phyloP scores from a whole-genome alignment of 2,797 vertebrate species.

The Mormyrops boulengeri region DNA sequence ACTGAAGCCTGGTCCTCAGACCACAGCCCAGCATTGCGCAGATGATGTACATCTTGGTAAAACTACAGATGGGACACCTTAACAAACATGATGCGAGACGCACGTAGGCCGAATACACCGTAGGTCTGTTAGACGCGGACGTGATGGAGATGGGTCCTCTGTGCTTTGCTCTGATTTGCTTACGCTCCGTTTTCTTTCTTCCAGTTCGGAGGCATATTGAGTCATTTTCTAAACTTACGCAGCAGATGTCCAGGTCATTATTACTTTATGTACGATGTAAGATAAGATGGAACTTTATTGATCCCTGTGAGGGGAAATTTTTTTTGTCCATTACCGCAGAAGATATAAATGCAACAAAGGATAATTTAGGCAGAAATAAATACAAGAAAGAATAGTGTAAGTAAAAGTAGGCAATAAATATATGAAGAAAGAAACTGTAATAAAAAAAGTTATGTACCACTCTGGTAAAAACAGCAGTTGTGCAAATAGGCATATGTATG shows the following conservation, averaged over 20 bases:
- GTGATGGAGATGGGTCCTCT: neutral
- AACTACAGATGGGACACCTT: neutral
- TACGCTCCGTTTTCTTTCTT: neutral
- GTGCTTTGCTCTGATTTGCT: neutral
- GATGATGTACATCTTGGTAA: neutral
- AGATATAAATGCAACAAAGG: neutral
- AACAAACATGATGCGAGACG: neutral
- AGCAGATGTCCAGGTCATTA: neutral
- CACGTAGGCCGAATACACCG: neutral
- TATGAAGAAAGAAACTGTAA: neutral
- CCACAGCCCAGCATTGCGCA: neutral
- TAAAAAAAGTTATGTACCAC: neutral
- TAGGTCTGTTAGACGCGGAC: neutral
- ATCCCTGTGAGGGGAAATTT: neutral
- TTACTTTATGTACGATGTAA: neutral
- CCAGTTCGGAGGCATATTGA: neutral
- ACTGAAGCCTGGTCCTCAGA: neutral
- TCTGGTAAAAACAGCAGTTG: no score
- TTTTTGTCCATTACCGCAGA: neutral
- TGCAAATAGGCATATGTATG: no score
- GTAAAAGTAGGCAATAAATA: neutral
- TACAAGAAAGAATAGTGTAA: neutral
- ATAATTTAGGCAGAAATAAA: neutral
- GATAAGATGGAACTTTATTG: neutral
- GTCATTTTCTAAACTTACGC: neutral